These are phyloP conservation scores for Trichosurus vulpecula DNA, from an alignment of 2,797 vertebrate genomes.

Conservation along the genomic window DNA sequence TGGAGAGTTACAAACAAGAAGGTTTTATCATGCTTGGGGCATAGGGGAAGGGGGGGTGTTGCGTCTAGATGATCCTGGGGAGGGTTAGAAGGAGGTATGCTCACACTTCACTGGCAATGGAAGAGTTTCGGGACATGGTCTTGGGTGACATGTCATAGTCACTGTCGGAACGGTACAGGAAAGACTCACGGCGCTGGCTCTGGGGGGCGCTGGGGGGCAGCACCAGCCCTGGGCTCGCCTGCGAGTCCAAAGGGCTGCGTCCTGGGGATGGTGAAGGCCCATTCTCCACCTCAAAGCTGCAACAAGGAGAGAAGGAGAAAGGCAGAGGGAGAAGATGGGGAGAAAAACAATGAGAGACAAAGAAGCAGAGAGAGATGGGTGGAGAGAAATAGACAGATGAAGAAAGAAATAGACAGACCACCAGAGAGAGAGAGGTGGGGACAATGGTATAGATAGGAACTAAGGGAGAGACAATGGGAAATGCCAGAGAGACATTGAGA, in stretches of 20 bases:
- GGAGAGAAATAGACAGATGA: neutral
- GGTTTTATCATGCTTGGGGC: neutral
- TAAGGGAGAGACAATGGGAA: neutral
- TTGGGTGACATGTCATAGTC: conserved; percentile 95
- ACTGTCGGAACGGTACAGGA: conserved; percentile 95
- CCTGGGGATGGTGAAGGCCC: conserved; percentile 88
- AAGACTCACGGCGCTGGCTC: conserved; percentile 94
- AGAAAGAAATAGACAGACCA: neutral
- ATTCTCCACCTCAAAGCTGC: conserved; percentile 93
- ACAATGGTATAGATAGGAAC: neutral
- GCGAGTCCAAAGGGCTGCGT: conserved; percentile 93
- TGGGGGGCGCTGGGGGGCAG: conserved; percentile 90
- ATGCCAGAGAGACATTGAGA: neutral
- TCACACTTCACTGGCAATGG: conserved; percentile 95
- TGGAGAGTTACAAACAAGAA: neutral
- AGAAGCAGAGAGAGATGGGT: neutral
- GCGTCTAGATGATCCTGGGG: neutral
- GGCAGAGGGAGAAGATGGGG: neutral
- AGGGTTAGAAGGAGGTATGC: conserved; percentile 60
- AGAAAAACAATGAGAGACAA: neutral
- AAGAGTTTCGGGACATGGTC: conserved; percentile 95
- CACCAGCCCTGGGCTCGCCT: conserved; percentile 93
- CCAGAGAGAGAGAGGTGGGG: neutral
- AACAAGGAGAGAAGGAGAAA: conserved; percentile 18
- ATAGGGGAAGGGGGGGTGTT: neutral